Conservation (phyloP, 1,140 invertebrate species). For the Sinella curviseta region DNA sequence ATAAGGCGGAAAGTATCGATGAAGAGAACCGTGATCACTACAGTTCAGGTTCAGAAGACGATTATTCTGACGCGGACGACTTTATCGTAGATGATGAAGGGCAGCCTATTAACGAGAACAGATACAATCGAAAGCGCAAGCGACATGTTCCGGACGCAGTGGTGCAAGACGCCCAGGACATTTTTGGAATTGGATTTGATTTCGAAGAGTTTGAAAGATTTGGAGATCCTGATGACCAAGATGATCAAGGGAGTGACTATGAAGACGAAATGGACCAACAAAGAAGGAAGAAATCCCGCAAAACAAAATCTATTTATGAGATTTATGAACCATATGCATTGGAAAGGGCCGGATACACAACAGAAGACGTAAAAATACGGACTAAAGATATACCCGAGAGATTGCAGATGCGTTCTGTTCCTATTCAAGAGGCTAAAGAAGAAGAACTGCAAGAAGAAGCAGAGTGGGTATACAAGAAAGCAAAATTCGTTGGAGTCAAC, state of each 20-base stretch:
- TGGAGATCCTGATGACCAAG: background rate
- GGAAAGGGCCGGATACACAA: slow-evolving; percentile 62
- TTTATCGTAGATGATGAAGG: slow-evolving; percentile 66
- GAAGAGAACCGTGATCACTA: slow-evolving; percentile 47
- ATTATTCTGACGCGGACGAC: slow-evolving; percentile 57
- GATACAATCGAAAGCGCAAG: slow-evolving; percentile 55
- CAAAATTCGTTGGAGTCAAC: slow-evolving; percentile 57
- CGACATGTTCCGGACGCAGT: slow-evolving; percentile 51
- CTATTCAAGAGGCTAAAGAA: slow-evolving; percentile 57
- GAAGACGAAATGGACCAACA: slow-evolving; percentile 51
- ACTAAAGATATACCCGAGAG: slow-evolving; percentile 57
- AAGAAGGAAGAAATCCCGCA: slow-evolving; percentile 54
- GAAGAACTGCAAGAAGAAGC: slow-evolving; percentile 64
- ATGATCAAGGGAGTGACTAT: slow-evolving; percentile 56
- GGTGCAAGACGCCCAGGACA: slow-evolving; percentile 67
- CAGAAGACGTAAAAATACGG: slow-evolving; percentile 57
- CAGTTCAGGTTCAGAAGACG: slow-evolving; percentile 49
- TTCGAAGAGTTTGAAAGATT: slow-evolving; percentile 56
- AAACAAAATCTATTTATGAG: slow-evolving; percentile 56
- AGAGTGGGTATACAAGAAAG: slow-evolving; percentile 63
- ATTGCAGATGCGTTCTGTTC: slow-evolving; percentile 59
- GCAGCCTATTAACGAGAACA: slow-evolving; percentile 58
- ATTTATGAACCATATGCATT: slow-evolving; percentile 67
- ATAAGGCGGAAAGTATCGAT: slow-evolving; percentile 65
- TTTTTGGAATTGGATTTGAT: slow-evolving; percentile 69